These are phyloP conservation scores for Pseudochirops corinnae DNA, from an alignment of 2,797 vertebrate species.

Conservation along the genomic window DNA sequence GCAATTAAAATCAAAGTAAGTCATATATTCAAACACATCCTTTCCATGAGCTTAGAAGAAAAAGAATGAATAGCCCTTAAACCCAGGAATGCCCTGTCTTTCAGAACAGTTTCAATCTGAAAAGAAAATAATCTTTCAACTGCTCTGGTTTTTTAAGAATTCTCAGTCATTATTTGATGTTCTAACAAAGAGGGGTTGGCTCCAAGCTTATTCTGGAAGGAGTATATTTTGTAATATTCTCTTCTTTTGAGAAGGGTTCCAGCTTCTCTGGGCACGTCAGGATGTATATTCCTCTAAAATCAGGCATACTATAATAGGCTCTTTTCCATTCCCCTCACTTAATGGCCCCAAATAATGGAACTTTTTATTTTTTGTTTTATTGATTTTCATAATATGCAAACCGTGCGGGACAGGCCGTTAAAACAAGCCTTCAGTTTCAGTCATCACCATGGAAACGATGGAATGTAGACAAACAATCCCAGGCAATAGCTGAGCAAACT, in stretches of 20 bases:
- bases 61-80: constrained; percentile 12
- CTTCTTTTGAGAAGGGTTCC: constrained; percentile 51
- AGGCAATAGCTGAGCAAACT: constrained; percentile 54
- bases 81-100: constrained; percentile 37
- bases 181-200: constrained; percentile 50
- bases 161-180: constrained; percentile 48
- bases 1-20: constrained; percentile 53
- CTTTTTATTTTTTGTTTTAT: constrained; percentile 54
- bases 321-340: constrained; percentile 26
- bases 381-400: constrained; percentile 66
- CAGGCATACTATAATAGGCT: constrained; percentile 47
- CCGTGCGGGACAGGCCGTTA: constrained; percentile 50
- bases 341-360: constrained; percentile 47
- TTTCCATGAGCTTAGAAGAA: background rate
- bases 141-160: constrained; percentile 43
- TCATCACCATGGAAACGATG: constrained; percentile 53
- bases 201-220: constrained; percentile 39
- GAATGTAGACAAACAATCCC: constrained; percentile 58
- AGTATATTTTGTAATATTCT: constrained; percentile 57
- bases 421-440: constrained; percentile 26
- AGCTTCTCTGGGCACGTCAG: constrained; percentile 36
- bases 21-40: constrained; percentile 25
- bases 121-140: constrained; percentile 42
- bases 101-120: constrained; percentile 41
- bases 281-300: constrained; percentile 38